Base-by-base conservation (phyloP, 1,140 invertebrate species). In the Chironomus tepperi region DNA sequence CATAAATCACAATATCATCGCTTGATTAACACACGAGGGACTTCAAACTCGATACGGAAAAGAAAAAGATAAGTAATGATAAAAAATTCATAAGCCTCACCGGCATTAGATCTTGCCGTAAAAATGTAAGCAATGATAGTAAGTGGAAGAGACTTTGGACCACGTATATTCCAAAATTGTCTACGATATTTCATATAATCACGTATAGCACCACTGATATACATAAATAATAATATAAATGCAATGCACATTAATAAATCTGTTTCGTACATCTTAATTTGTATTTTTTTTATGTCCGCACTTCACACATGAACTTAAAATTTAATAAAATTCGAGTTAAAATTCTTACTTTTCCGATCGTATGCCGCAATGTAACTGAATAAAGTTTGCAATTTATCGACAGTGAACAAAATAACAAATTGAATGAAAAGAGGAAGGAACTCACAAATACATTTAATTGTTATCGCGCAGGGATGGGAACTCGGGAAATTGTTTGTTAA, bases 181-280 rank as follows among this genome's bases (percentile, higher is more conserved):
- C 18, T n/a, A 0, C 18, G 65, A 70, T 70, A 70, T 70, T 70
- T 70, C 65, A 70, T n/a, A 70, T 18, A 70, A 18, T 70, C 65
- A 18, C 65, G 65, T 8, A 19, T 9, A 18, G 18, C n/a, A 18
- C 5, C 18, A 5, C 19, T 18, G 15, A 70, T 9, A 18, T 70
- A 70, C 0, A 70, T 21, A 10, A 70, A 70, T 9, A 21, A 9
- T 1, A 70, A 10, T 18, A 19, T 70, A 19, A 70, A 7, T n/a
- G 65, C 16, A 19, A 19, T 70, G 3, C 16, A 9, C n/a, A 70
- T 10, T 10, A 70, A 18, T 21, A 70, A 70, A 70, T 70, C 65
- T 18, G 65, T 19, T 16, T 70, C 65, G 19, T 70, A 70, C 65
- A 70, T 70, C 18, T 19, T 70, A 12, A n/a, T 34, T 34, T 2